Percentiles rank a stretch among this genome's conserved stretches.
Evolutionary conservation across 2,888 invertebrate genomes (phyloP).

Genomic region (Endomychus coccineus): DNA sequence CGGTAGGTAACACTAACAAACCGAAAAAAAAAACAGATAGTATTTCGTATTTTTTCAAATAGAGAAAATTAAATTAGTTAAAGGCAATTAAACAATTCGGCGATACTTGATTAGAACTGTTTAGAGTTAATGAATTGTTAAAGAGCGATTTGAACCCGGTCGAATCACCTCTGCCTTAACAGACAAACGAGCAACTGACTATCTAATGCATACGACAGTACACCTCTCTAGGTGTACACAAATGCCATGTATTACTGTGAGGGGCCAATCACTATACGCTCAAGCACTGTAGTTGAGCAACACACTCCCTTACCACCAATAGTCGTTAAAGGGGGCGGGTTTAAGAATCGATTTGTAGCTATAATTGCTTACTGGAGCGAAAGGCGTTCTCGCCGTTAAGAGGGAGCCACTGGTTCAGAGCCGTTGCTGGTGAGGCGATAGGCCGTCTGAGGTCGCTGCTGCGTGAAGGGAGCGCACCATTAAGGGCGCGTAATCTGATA

Average conservation of each 20-base stretch:
- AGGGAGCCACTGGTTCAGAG: slow-evolving; percentile 38
- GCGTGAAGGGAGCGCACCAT: background rate
- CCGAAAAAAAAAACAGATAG: no score
- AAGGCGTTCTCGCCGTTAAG: slow-evolving; percentile 39
- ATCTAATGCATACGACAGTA: slow-evolving; percentile 28
- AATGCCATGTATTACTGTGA: slow-evolving; percentile 29
- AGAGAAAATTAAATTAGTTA: slow-evolving; percentile 27
- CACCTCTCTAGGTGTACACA: slow-evolving; percentile 42
- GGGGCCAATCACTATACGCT: slow-evolving; percentile 36
- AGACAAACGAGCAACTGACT: slow-evolving; percentile 30
- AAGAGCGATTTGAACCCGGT: slow-evolving; percentile 18
- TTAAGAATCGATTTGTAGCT: slow-evolving; percentile 29
- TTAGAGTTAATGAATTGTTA: slow-evolving; percentile 30
- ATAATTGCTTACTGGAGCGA: slow-evolving; percentile 42
- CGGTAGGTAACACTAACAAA: slow-evolving; percentile 8
- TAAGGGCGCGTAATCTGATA: slow-evolving; percentile 10
- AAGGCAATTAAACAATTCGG: slow-evolving; percentile 35
- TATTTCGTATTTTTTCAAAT: background rate
- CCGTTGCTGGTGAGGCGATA: slow-evolving; percentile 15
- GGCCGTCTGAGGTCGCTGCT: slow-evolving; percentile 12
- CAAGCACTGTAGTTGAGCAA: slow-evolving; percentile 14
- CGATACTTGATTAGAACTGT: slow-evolving; percentile 33
- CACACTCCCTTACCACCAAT: slow-evolving; percentile 25
- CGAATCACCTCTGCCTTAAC: slow-evolving; percentile 13
- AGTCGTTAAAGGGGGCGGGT: slow-evolving; percentile 19